These are phyloP conservation scores for Zaprionus nigranus DNA, from an alignment of 1,140 invertebrate genomes.

Conservation along the genomic window DNA sequence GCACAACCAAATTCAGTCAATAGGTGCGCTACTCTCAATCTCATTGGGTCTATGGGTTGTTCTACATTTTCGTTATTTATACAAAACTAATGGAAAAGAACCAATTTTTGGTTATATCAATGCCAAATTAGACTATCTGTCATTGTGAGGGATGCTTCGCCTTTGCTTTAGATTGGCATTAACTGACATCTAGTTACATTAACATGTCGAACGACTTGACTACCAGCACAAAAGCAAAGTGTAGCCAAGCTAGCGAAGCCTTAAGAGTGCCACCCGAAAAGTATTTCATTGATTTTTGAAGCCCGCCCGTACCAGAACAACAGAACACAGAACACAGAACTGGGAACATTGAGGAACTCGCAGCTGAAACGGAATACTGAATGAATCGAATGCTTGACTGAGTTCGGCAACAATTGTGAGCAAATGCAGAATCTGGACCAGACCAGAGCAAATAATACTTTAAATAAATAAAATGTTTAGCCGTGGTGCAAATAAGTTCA, in stretches of 20 bases:
- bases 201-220: conserved; percentile 71
- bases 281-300: conserved; percentile 83
- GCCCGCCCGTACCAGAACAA: conserved; percentile 59
- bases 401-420: conserved; percentile 42
- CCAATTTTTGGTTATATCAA: not conserved
- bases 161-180: conserved; percentile 28
- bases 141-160: not conserved
- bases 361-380: conserved; percentile 36
- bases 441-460: conserved; percentile 60
- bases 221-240: conserved; percentile 69
- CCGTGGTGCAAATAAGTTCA: conserved; percentile 58
- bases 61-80: not conserved
- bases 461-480: conserved; percentile 63
- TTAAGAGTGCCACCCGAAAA: conserved; percentile 78
- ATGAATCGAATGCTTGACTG: conserved; percentile 50
- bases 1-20: conserved; percentile 15
- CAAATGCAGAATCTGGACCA: conserved; percentile 30
- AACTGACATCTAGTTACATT: conserved; percentile 56
- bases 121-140: conserved; percentile 21
- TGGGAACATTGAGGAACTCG: conserved; percentile 12
- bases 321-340: conserved; percentile 27
- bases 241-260: conserved; percentile 77
- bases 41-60: not conserved
- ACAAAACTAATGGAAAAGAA: not conserved
- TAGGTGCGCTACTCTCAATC: conserved; percentile 9